These are phyloP conservation scores for Prionailurus bengalensis DNA, from an alignment of 2,113 vertebrate species.

Conservation along the genomic window DNA sequence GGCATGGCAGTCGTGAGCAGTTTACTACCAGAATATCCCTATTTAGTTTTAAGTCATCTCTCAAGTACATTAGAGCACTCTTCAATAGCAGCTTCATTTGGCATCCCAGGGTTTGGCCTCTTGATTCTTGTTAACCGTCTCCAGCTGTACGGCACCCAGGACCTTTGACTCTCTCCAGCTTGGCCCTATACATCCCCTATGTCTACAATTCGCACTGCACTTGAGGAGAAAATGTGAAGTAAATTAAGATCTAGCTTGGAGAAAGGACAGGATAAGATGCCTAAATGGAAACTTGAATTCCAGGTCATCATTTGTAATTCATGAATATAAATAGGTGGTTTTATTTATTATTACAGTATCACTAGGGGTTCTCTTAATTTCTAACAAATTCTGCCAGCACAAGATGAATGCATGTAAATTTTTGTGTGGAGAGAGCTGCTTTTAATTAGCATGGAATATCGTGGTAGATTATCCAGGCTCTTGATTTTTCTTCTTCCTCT, in stretches of 20 bases:
- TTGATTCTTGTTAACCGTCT: background rate
- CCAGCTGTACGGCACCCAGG: background rate
- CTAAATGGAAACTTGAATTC: background rate
- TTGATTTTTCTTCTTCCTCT: background rate
- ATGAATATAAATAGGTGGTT: background rate
- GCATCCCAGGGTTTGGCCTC: background rate
- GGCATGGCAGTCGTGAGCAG: background rate
- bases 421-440: background rate
- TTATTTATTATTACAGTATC: constrained; percentile 4
- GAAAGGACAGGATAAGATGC: background rate
- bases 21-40: constrained; percentile 38
- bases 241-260: background rate
- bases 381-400: background rate
- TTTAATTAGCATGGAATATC: background rate
- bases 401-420: background rate
- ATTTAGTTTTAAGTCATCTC: background rate
- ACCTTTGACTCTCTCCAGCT: background rate
- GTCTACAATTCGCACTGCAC: background rate
- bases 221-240: background rate
- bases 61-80: background rate
- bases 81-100: background rate
- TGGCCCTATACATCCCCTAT: background rate
- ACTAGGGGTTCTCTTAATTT: background rate
- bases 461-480: background rate
- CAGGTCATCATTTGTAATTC: background rate